Conservation (phyloP, 2,888 invertebrate genomes). For the Mimumesa dahlbomi region DNA sequence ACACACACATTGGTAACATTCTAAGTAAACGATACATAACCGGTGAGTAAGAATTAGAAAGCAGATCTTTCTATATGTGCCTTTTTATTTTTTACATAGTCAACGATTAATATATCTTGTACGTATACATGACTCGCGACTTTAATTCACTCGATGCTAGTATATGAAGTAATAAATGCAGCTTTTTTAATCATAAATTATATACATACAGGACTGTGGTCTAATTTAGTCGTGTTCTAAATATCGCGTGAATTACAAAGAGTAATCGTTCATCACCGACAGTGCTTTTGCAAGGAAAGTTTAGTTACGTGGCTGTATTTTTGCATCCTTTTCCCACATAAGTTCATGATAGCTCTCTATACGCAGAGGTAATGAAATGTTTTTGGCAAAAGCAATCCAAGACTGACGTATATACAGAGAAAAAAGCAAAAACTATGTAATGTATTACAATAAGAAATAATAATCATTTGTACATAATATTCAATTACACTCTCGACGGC, state of each 20-base stretch:
- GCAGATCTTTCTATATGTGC: slow-evolving; percentile 51
- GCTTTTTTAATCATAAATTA: slow-evolving; percentile 31
- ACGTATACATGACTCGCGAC: slow-evolving; percentile 36
- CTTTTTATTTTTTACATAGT: slow-evolving; percentile 53
- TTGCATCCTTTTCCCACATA: slow-evolving; percentile 64
- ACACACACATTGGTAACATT: slow-evolving; percentile 40
- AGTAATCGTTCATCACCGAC: slow-evolving; percentile 53
- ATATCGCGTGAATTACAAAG: slow-evolving; percentile 21
- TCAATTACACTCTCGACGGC: slow-evolving; percentile 78
- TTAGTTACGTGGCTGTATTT: slow-evolving; percentile 45
- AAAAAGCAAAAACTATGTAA: slow-evolving; percentile 78
- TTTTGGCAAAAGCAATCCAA: slow-evolving; percentile 78
- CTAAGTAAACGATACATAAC: slow-evolving; percentile 38
- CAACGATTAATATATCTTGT: slow-evolving; percentile 39
- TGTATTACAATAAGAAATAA: slow-evolving; percentile 77
- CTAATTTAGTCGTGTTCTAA: slow-evolving; percentile 34
- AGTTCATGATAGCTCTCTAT: slow-evolving; percentile 57
- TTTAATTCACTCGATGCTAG: slow-evolving; percentile 33
- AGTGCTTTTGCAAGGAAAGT: slow-evolving; percentile 66
- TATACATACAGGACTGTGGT: slow-evolving; percentile 20
- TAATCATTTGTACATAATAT: slow-evolving; percentile 79
- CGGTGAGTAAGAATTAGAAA: slow-evolving; percentile 44
- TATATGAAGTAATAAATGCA: slow-evolving; percentile 21
- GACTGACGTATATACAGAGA: slow-evolving; percentile 79
- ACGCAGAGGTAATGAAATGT: slow-evolving; percentile 60